Evolutionary conservation across 2,113 vertebrate species (phyloP).

Genomic region (Gobiocypris rarus): DNA sequence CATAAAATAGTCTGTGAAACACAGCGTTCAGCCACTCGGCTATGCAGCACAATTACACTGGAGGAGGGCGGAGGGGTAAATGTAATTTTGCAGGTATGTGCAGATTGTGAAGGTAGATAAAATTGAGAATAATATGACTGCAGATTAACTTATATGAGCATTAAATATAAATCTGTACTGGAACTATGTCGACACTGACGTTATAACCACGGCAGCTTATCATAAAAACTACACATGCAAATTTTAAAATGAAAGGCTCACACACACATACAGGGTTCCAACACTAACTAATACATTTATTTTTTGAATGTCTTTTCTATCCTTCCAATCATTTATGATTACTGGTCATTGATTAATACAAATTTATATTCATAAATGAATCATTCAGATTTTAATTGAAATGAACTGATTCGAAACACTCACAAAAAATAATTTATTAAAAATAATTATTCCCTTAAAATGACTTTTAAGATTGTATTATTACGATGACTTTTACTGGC

Average conservation of each 20-base stretch:
- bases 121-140: background rate
- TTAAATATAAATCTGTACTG: background rate
- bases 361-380: background rate
- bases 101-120: constrained; percentile 4
- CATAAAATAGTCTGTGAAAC: constrained; percentile 41
- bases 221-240: background rate
- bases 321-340: background rate
- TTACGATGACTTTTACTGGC: background rate
- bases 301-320: background rate
- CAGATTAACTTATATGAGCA: background rate
- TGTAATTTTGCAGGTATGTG: constrained; percentile 26
- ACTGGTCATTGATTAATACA: too few species aligned
- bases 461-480: background rate
- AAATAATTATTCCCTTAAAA: background rate
- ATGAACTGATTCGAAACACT: background rate
- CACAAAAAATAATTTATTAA: too few species aligned
- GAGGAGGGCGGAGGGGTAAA: background rate
- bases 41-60: constrained; percentile 19
- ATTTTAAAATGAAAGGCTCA: background rate
- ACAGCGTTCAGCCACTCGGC: background rate
- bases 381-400: background rate
- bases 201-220: background rate
- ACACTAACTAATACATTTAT: background rate
- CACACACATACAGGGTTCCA: background rate
- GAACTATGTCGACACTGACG: background rate